Evolutionary conservation across 2,113 vertebrate genomes (phyloP).

Genomic region (Antennarius striatus): DNA sequence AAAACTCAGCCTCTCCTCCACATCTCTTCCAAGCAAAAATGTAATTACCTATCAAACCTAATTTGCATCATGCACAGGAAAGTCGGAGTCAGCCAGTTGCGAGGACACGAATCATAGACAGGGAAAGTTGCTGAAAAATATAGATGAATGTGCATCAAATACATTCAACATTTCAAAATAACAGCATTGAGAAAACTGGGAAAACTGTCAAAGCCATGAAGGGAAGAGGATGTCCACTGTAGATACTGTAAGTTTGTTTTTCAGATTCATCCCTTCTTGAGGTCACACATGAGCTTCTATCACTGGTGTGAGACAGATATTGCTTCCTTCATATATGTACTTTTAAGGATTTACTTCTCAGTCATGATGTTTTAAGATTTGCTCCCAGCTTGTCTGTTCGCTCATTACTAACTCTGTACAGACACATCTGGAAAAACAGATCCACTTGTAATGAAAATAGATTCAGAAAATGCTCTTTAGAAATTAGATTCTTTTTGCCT

Average conservation of each 20-base stretch:
- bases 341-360: no score
- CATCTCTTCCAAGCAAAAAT: no score
- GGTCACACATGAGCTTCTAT: not conserved
- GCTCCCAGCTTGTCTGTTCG: not conserved
- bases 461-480: conserved; percentile 12
- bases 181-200: no score
- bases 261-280: not conserved
- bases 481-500: conserved; percentile 28
- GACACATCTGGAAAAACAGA: conserved; percentile 28
- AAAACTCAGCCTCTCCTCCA: no score
- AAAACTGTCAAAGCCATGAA: not conserved
- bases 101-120: no score
- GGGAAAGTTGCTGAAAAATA: no score
- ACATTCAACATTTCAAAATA: no score
- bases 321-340: not conserved
- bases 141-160: no score
- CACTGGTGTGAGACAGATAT: not conserved
- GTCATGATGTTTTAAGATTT: not conserved
- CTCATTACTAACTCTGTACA: conserved; percentile 32
- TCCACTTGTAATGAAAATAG: conserved; percentile 19
- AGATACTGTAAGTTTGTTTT: not conserved
- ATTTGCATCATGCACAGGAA: no score
- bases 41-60: no score
- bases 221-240: not conserved
- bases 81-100: no score